Evolutionary conservation across 2,888 invertebrate species (phyloP), one percentile per base, ranked within the genome.

Genomic region (Trichopria drosophilae): DNA sequence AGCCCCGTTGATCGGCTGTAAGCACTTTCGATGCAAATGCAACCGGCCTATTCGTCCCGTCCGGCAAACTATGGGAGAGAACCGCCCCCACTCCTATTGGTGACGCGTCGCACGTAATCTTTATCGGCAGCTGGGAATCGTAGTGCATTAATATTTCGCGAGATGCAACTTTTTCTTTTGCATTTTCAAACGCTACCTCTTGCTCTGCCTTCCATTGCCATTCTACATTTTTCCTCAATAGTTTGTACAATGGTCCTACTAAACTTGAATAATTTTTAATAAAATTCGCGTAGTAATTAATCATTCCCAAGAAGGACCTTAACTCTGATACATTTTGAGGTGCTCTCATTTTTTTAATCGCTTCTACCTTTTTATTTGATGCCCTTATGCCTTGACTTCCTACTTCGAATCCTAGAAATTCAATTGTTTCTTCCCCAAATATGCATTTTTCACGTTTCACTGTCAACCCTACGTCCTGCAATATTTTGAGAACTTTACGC

Each of bases 21-120:
- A 59, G 9, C 1, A 53, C 20, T 32, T 46, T 57, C 0, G 55
- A 51, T 9, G 53, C 55, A 57, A 68, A 74, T 5, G 63, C 65
- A 20, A 70, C 53, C 4, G 71, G 70, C 43, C 65, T 58, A n/a
- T 59, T 58, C n/a, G n/a, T n/a, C n/a, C n/a, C n/a, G n/a, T n/a
- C n/a, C n/a, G n/a, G n/a, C n/a, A n/a, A n/a, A n/a, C n/a, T n/a
- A n/a, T n/a, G n/a, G n/a, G n/a, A n/a, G n/a, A n/a, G n/a, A n/a
- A n/a, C n/a, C n/a, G 54, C 54, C 4, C 51, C 46, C n/a, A 50
- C 10, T 2, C 46, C 54, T 19, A 28, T 36, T 7, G 22, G 16
- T 7, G 50, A 50, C 1, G 54, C 47, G 12, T 51, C 54, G 12
- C 16, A 16, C 10, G 51, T 47, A n/a, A 54, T 6, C 19, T 51